These are phyloP conservation scores for Argyresthia goedartella DNA, from an alignment of 2,888 invertebrate species.

Conservation along the genomic window DNA sequence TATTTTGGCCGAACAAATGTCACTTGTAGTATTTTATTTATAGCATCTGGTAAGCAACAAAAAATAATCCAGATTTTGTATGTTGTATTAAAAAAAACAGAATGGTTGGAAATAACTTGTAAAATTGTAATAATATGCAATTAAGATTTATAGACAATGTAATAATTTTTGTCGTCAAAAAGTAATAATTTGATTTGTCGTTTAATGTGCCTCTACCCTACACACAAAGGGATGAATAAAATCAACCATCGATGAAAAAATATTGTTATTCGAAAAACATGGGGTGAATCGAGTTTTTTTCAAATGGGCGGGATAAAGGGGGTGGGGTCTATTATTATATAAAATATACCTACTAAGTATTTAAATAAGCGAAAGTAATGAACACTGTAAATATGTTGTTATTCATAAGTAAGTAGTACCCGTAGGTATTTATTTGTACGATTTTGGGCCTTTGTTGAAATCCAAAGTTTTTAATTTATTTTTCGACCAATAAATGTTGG, in stretches of 20 bases:
- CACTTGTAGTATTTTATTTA: no score
- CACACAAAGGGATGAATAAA: not conserved
- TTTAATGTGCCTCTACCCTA: not conserved
- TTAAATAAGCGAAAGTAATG: constrained; percentile 10
- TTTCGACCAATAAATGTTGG: constrained; percentile 72
- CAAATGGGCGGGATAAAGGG: not conserved
- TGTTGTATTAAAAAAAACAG: no score
- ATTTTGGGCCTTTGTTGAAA: constrained; percentile 68
- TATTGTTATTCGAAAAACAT: not conserved
- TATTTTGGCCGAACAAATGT: no score
- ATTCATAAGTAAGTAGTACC: constrained; percentile 50
- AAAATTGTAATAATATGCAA: no score
- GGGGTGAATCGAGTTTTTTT: constrained; percentile 20
- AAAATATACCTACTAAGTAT: constrained; percentile 49
- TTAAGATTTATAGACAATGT: no score
- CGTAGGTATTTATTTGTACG: constrained; percentile 68
- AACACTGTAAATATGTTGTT: constrained; percentile 60
- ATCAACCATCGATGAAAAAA: not conserved
- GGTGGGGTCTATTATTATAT: constrained; percentile 16
- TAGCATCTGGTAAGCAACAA: no score
- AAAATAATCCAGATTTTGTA: no score
- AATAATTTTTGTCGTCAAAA: no score
- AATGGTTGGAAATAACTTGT: no score
- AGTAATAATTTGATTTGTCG: not conserved
- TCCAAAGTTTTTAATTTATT: constrained; percentile 72